Conservation (phyloP, 2,888 invertebrate species). For the Morinoia aosen region DNA sequence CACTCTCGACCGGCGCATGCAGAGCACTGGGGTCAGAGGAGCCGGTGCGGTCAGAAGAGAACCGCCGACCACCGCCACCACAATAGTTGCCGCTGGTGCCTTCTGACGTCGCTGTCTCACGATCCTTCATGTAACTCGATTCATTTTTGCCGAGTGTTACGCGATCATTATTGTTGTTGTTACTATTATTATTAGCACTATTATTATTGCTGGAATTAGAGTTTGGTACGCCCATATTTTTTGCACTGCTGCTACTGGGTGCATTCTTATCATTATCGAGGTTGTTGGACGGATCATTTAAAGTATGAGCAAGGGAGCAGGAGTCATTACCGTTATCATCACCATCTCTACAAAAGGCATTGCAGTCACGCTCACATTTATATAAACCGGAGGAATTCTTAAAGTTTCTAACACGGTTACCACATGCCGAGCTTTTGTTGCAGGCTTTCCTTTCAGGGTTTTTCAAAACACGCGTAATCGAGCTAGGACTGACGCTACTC, state of each 20-base stretch:
- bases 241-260: not conserved
- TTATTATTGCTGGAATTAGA: not conserved
- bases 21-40: not conserved
- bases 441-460: not conserved
- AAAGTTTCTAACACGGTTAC: not conserved
- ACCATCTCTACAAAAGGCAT: not conserved
- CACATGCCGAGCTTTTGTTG: not conserved
- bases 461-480: not conserved
- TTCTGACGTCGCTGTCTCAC: not conserved
- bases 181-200: not conserved
- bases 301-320: not conserved
- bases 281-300: slow-evolving; percentile 23
- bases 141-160: not conserved
- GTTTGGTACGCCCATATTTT: not conserved
- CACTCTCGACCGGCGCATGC: not conserved
- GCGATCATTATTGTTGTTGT: not conserved
- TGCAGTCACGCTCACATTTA: not conserved
- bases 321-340: slow-evolving; percentile 30
- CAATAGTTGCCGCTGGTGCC: not conserved
- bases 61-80: not conserved
- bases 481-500: slow-evolving; percentile 39
- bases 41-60: not conserved
- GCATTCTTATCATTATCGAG: slow-evolving; percentile 8
- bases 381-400: not conserved
- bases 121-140: not conserved